phyloP scores from a whole-genome alignment of 2,797 vertebrate species.

The Hypotaenidia philippensis region DNA sequence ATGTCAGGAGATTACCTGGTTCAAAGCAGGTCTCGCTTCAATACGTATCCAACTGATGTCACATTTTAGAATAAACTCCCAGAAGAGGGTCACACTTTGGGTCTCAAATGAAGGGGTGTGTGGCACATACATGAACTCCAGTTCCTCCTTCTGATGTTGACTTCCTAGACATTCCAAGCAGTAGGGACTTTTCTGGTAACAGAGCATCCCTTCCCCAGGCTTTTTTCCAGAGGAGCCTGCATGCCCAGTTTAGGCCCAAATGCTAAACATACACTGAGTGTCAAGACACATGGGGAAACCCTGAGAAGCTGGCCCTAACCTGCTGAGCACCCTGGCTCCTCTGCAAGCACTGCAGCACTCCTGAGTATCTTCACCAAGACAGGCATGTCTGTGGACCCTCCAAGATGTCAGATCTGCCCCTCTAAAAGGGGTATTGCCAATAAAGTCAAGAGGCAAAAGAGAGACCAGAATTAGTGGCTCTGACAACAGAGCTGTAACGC shows the following conservation, averaged over 20 bases:
- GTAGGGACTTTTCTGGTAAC: background rate
- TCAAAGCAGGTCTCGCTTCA: background rate
- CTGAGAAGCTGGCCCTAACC: rapidly evolving
- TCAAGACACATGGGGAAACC: background rate
- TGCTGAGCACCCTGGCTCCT: background rate
- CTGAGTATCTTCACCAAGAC: background rate
- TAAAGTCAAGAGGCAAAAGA: background rate
- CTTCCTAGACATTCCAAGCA: background rate
- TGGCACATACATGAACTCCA: rapidly evolving
- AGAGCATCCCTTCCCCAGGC: background rate
- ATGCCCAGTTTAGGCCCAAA: background rate
- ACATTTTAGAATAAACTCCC: background rate
- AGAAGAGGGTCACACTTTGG: background rate
- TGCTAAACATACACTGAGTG: background rate
- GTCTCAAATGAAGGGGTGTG: background rate
- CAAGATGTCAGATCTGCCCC: background rate
- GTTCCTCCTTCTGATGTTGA: background rate
- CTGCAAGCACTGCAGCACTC: background rate
- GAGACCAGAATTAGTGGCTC: background rate
- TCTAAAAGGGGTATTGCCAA: background rate
- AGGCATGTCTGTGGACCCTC: background rate
- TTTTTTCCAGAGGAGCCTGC: background rate
- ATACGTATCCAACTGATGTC: rapidly evolving
- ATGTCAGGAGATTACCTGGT: background rate
- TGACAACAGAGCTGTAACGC: background rate